These are phyloP conservation scores for Eupithecia vulgata DNA, from an alignment of 2,888 invertebrate species.

Conservation along the genomic window DNA sequence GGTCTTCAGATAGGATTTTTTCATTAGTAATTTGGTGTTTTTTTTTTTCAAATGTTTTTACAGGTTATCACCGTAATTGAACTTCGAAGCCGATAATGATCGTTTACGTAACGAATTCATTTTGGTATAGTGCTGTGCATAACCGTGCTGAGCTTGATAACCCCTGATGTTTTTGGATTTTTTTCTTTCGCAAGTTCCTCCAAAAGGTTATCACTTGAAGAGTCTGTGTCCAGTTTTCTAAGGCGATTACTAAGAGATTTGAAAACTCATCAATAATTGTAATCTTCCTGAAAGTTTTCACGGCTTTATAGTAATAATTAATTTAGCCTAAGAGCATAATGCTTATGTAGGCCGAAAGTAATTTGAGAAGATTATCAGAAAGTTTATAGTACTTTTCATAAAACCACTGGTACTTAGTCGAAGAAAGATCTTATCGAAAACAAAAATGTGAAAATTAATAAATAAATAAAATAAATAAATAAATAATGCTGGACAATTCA, in stretches of 20 bases:
- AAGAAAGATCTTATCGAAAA: neutral
- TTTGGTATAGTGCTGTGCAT: neutral
- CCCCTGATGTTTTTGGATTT: neutral
- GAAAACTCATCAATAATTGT: slow-evolving; percentile 66
- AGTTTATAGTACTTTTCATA: slow-evolving; percentile 12
- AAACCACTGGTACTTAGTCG: neutral
- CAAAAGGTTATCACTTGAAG: slow-evolving; percentile 49
- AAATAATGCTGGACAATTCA: too few species aligned
- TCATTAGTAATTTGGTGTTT: neutral
- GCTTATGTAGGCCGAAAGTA: slow-evolving; percentile 19
- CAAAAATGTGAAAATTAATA: too few species aligned
- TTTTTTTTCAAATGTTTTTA: neutral
- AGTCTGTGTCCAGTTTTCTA: slow-evolving; percentile 59
- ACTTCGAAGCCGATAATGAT: neutral
- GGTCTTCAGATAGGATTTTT: neutral
- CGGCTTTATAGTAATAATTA: slow-evolving; percentile 40
- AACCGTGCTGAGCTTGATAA: neutral
- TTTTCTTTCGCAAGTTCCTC: too few species aligned
- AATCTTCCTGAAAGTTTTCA: slow-evolving; percentile 43
- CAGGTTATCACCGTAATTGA: neutral
- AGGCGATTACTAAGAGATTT: slow-evolving; percentile 65
- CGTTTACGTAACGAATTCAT: neutral
- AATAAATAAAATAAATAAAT: too few species aligned
- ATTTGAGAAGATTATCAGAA: slow-evolving; percentile 17
- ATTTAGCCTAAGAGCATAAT: slow-evolving; percentile 30